Evolutionary conservation across 2,888 invertebrate species (phyloP).

Genomic region (Temnothorax rugatulus): DNA sequence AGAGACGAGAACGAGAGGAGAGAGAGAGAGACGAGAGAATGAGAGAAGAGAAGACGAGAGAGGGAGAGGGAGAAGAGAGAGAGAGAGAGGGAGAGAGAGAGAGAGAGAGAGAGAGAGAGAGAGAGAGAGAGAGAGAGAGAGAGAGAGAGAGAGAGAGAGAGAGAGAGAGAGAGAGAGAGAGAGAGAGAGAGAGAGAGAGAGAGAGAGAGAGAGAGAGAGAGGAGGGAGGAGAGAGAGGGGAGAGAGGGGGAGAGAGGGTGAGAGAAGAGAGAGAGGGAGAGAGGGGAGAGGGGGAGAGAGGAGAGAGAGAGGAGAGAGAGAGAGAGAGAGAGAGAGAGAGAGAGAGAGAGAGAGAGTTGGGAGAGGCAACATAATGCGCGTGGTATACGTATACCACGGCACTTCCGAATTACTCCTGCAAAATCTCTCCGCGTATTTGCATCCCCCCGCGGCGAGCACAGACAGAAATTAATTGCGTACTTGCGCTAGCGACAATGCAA

Average conservation of each 20-base stretch:
- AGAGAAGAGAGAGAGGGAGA: conserved; percentile 31
- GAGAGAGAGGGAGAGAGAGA: background rate
- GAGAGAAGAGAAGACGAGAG: too few relatives aligned
- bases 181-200: background rate
- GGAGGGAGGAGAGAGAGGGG: too few relatives aligned
- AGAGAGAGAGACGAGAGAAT: background rate
- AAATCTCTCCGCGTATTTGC: conserved; percentile 83
- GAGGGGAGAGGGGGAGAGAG: conserved; percentile 77
- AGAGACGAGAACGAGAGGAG: too few relatives aligned
- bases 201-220: too few relatives aligned
- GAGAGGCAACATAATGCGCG: conserved; percentile 82
- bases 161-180: background rate
- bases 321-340: conserved; percentile 31
- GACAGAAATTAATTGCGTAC: conserved; percentile 84
- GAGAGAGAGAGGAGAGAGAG: too few relatives aligned
- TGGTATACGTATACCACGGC: conserved; percentile 83
- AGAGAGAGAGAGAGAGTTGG: conserved; percentile 54
- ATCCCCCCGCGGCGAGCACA: conserved; percentile 79
- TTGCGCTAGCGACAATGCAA: conserved; percentile 81
- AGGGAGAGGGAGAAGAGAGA: background rate
- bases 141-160: too few relatives aligned
- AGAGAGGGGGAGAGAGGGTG: conserved; percentile 31
- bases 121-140: background rate
- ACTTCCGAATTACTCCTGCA: conserved; percentile 83
- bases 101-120: background rate